These are phyloP conservation scores for Propithecus deckenii DNA, from an alignment of 2,797 vertebrate species.

Conservation along the genomic window DNA sequence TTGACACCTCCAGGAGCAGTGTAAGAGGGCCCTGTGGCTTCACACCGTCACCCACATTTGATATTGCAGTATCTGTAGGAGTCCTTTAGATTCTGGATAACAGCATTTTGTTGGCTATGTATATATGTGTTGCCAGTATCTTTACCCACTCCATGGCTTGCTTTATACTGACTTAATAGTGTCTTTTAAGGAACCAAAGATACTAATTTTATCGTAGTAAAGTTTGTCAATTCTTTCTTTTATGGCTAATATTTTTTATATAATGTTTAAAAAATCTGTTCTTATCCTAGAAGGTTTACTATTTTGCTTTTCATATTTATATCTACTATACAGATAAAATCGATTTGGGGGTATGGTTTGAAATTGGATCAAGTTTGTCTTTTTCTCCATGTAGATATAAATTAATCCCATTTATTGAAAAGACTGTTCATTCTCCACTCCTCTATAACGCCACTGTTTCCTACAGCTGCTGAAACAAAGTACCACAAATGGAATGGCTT, in stretches of 20 bases:
- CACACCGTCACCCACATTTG: not conserved
- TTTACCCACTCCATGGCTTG: not conserved
- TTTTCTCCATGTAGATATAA: not conserved
- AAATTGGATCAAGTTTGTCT: not conserved
- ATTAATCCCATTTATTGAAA: not conserved
- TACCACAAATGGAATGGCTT: not conserved
- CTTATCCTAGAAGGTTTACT: not conserved
- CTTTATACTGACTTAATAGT: not conserved
- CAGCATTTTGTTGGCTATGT: not conserved
- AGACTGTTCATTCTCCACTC: not conserved
- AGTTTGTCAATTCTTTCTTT: not conserved
- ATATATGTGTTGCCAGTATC: not conserved
- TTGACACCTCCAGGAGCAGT: not conserved
- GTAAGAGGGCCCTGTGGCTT: not conserved
- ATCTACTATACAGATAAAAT: not conserved
- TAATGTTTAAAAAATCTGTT: not conserved
- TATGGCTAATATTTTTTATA: not conserved
- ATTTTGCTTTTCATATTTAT: constrained; percentile 25
- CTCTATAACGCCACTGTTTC: not conserved
- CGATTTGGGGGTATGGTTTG: not conserved
- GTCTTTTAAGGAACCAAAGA: not conserved
- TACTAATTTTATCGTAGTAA: not conserved
- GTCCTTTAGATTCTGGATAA: not conserved
- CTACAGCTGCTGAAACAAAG: not conserved
- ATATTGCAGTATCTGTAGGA: not conserved